Percentiles rank a stretch among this genome's conserved stretches.
Evolutionary conservation across 2,113 vertebrate genomes (phyloP).

Genomic region (Hucho hucho): DNA sequence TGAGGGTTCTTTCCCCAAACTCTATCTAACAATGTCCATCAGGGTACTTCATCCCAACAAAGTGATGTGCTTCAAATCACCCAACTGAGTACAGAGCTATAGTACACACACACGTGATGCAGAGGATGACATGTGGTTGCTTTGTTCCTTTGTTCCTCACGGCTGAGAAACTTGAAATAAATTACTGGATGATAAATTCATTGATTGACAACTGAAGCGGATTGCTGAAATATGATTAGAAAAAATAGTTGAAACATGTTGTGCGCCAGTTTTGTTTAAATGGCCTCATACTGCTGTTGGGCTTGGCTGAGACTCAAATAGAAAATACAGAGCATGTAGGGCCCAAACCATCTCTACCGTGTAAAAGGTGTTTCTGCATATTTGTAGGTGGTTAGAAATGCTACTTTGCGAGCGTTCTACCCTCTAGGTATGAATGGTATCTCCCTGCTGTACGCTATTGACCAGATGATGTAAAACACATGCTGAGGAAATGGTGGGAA

Average conservation of each 20-base stretch:
- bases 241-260: too few relatives aligned
- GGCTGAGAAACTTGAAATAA: constrained; percentile 23
- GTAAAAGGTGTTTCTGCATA: constrained; percentile 2
- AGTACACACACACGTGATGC: constrained; percentile 8
- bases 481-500: constrained; percentile 65
- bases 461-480: constrained; percentile 62
- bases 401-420: constrained; percentile 14
- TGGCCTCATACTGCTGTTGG: too few relatives aligned
- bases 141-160: constrained; percentile 67
- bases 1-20: constrained; percentile 27
- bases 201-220: constrained; percentile 22
- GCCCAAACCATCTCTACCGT: neutral
- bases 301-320: neutral
- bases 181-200: neutral
- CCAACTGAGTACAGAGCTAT: constrained; percentile 22
- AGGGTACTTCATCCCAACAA: constrained; percentile 14
- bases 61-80: constrained; percentile 58
- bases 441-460: constrained; percentile 38
- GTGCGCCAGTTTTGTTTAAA: too few relatives aligned
- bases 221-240: too few relatives aligned
- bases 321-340: neutral
- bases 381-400: neutral
- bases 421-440: constrained; percentile 55
- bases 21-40: constrained; percentile 17
- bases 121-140: constrained; percentile 24